A percentile compares a stretch with the other conserved stretches of the same genome.
Conservation (phyloP, 2,888 invertebrate genomes). For the Phasia obesa region DNA sequence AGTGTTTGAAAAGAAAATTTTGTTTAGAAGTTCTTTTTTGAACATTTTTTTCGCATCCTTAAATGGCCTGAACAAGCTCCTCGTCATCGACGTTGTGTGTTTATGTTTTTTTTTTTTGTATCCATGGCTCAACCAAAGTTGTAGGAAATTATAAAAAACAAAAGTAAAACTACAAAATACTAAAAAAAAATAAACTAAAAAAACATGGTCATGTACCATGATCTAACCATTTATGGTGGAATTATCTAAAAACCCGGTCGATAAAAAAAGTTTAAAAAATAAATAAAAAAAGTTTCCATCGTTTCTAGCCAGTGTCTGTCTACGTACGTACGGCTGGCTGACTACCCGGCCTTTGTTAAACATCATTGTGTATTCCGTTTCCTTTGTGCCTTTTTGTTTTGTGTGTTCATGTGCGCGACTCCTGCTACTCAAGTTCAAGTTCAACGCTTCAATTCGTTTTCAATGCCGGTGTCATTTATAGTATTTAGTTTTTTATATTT, state of each 20-base stretch:
- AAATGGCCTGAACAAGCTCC: constrained; percentile 55
- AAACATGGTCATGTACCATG: constrained; percentile 58
- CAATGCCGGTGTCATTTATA: constrained; percentile 70
- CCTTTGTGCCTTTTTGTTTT: constrained; percentile 35
- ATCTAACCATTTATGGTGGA: constrained; percentile 68
- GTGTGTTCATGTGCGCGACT: constrained; percentile 49
- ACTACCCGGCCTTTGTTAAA: constrained; percentile 17
- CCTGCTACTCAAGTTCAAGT: constrained; percentile 73
- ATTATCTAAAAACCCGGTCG: constrained; percentile 60
- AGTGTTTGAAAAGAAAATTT: constrained; percentile 50
- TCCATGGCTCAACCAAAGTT: constrained; percentile 52
- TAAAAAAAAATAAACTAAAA: constrained; percentile 5
- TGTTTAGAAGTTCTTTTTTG: constrained; percentile 36
- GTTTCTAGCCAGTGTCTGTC: constrained; percentile 52
- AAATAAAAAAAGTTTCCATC: constrained; percentile 29
- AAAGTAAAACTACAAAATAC: constrained; percentile 62
- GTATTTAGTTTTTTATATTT: constrained; percentile 24
- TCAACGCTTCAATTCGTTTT: constrained; percentile 72
- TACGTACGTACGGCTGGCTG: too few species aligned
- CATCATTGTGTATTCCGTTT: constrained; percentile 45
- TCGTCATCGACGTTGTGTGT: constrained; percentile 14
- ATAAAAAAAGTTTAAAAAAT: constrained; percentile 27
- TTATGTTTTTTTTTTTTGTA: constrained; percentile 16
- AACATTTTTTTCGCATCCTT: constrained; percentile 42
- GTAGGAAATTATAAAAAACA: constrained; percentile 64